Conservation (phyloP, 2,888 invertebrate genomes). For the Eristalinus sepulchralis region DNA sequence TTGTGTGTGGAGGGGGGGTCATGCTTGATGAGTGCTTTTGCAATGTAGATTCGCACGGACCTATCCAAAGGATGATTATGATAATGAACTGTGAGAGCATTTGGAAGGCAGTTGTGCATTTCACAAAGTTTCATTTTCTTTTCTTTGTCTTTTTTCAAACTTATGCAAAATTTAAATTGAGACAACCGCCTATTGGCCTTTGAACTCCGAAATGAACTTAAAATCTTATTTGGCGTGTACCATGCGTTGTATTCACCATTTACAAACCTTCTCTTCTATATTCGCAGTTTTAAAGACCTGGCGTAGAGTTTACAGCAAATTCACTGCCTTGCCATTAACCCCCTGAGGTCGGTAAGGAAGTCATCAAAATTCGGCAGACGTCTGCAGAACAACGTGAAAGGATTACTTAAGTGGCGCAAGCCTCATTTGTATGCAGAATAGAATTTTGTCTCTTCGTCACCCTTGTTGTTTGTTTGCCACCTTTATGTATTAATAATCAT, state of each 20-base stretch:
- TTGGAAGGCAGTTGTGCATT: neutral
- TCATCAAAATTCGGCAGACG: neutral
- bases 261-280: no score
- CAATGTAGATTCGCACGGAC: neutral
- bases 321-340: neutral
- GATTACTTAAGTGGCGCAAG: neutral
- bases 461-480: neutral
- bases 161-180: neutral
- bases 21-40: neutral
- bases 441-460: neutral
- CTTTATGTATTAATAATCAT: neutral
- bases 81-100: neutral
- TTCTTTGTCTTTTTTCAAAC: neutral
- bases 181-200: no score
- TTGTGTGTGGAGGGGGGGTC: no score
- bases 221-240: no score
- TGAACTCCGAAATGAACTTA: no score
- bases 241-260: no score
- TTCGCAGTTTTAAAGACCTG: neutral
- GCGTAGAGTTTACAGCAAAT: neutral
- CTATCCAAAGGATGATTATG: neutral
- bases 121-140: neutral
- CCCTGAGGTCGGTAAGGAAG: neutral
- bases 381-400: neutral
- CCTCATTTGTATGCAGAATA: neutral